Percentiles rank a stretch among this genome's conserved stretches.
Evolutionary conservation across 2,113 vertebrate species (phyloP).

Genomic region (Oncorhynchus keta): DNA sequence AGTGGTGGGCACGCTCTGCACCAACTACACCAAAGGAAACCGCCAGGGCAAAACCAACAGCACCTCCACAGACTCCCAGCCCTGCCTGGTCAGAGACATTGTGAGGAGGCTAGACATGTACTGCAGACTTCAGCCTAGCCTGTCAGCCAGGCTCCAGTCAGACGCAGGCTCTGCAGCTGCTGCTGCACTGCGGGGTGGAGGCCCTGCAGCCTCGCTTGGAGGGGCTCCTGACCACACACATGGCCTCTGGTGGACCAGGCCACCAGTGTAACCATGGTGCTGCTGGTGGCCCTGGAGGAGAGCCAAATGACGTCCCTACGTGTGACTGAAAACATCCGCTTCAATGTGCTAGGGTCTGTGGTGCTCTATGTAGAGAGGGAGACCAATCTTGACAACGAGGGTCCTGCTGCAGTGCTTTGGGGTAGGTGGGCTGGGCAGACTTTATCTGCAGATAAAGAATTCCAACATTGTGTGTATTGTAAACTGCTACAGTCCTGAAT

Average conservation of each 20-base stretch:
- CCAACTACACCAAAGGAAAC: slow-evolving; percentile 17
- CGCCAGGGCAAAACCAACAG: not conserved
- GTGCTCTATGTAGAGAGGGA: slow-evolving; percentile 58
- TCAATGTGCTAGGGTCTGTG: slow-evolving; percentile 56
- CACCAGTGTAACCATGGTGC: slow-evolving; percentile 60
- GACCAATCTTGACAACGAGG: slow-evolving; percentile 58
- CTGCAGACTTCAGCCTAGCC: slow-evolving; percentile 52
- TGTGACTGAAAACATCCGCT: slow-evolving; percentile 60
- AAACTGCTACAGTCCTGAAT: not conserved
- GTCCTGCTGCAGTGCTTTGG: slow-evolving; percentile 78
- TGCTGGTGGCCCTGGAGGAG: slow-evolving; percentile 74
- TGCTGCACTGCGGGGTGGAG: slow-evolving; percentile 71
- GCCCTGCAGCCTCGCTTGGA: slow-evolving; percentile 52
- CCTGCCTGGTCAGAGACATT: slow-evolving; percentile 62
- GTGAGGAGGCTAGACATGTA: slow-evolving; percentile 70
- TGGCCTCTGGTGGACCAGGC: slow-evolving; percentile 54
- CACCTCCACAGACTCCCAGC: not conserved
- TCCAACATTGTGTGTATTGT: slow-evolving; percentile 46
- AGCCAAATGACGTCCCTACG: slow-evolving; percentile 58
- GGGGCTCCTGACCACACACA: slow-evolving; percentile 43
- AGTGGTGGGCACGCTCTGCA: slow-evolving; percentile 71
- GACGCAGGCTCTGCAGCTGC: slow-evolving; percentile 51
- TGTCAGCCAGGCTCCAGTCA: slow-evolving; percentile 63
- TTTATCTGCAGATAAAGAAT: not conserved
- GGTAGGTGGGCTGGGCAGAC: slow-evolving; percentile 54